A percentile compares a stretch with the other conserved stretches of the same genome.
Conservation (phyloP, 2,888 invertebrate genomes). For the Tipula helvola region DNA sequence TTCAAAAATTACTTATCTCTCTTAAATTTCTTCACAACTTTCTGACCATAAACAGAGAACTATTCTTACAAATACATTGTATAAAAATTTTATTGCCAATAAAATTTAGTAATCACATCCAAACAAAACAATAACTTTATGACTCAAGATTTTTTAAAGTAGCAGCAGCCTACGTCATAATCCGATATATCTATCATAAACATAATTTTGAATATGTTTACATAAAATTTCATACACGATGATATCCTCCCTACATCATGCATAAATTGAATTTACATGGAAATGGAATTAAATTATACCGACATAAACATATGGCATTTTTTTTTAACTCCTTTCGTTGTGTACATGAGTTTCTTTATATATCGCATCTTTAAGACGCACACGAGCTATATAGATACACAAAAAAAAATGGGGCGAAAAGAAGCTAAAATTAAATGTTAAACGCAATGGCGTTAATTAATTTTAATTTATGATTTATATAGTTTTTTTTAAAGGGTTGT, state of each 20-base stretch:
- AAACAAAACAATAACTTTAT: background rate
- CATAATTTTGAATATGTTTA: background rate
- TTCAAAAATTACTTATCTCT: no score
- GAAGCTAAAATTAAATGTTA: background rate
- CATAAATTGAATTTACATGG: background rate
- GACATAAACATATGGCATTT: background rate
- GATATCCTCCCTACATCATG: background rate
- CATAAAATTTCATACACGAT: background rate
- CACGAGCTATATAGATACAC: background rate
- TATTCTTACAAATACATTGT: no score
- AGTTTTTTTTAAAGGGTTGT: no score
- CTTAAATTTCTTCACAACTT: no score
- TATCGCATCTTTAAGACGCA: background rate
- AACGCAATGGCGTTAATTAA: no score
- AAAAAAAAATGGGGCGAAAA: background rate
- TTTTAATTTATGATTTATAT: no score
- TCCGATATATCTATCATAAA: no score
- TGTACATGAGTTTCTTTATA: background rate
- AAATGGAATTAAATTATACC: background rate
- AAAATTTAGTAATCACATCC: background rate
- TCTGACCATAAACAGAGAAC: no score
- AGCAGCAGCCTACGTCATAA: background rate
- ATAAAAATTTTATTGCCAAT: background rate
- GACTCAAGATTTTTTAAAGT: background rate
- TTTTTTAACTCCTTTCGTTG: background rate